These are phyloP conservation scores for Deilephila elpenor DNA, from an alignment of 2,888 invertebrate genomes.

Conservation along the genomic window DNA sequence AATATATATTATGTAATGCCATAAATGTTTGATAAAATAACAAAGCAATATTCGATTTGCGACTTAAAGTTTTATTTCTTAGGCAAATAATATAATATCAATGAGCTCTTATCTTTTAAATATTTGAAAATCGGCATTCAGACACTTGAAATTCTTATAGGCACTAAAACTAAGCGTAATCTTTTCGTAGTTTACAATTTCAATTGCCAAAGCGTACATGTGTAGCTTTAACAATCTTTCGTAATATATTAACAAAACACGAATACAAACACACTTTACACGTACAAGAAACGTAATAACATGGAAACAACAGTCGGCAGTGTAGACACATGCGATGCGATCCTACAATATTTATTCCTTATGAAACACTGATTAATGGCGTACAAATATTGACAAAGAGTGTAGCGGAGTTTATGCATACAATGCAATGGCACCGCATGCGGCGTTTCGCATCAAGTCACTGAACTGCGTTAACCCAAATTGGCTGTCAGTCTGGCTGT, in stretches of 20 bases:
- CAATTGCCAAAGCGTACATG: neutral
- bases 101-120: too few relatives aligned
- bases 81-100: too few relatives aligned
- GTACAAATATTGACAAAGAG: constrained; percentile 24
- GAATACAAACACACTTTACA: neutral
- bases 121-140: too few relatives aligned
- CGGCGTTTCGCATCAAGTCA: constrained; percentile 59
- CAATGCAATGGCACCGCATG: constrained; percentile 42
- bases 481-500: constrained; percentile 67
- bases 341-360: constrained; percentile 32
- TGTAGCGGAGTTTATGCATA: constrained; percentile 38
- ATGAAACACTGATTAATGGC: constrained; percentile 30
- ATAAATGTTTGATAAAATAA: too few relatives aligned
- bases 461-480: constrained; percentile 74
- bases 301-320: neutral
- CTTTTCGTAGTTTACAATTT: neutral
- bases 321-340: constrained; percentile 16
- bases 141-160: neutral
- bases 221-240: neutral
- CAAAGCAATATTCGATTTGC: too few relatives aligned
- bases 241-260: neutral
- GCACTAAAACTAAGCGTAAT: neutral
- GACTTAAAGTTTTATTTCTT: too few relatives aligned
- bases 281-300: neutral
- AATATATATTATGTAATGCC: too few relatives aligned